Conservation (phyloP, 2,797 vertebrate genomes). For the Onychomys torridus region DNA sequence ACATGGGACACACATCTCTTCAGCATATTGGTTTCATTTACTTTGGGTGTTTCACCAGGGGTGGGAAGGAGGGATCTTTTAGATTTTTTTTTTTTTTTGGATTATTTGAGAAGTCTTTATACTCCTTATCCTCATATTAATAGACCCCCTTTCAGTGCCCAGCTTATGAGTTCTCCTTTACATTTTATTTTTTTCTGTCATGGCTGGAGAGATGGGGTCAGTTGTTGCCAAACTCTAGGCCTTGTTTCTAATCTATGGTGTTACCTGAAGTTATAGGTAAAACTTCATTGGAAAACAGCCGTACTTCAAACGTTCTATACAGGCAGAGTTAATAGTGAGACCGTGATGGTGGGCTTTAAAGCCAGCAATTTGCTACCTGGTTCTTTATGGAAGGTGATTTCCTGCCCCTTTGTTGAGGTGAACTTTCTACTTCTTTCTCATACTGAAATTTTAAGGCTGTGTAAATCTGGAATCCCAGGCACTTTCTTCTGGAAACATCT, state of each 20-base stretch:
- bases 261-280: background rate
- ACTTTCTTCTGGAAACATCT: constrained; percentile 45
- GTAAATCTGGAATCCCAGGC: background rate
- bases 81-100: background rate
- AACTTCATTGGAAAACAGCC: background rate
- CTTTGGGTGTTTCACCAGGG: background rate
- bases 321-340: background rate
- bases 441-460: constrained; percentile 31
- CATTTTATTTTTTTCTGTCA: background rate
- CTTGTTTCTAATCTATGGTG: background rate
- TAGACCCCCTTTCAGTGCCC: background rate
- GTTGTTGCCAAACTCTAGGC: background rate
- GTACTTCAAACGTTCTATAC: background rate
- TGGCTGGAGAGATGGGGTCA: background rate
- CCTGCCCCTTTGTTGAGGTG: background rate
- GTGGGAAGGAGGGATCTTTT: background rate
- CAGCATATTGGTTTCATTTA: background rate
- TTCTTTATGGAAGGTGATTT: background rate
- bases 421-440: background rate
- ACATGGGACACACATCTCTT: background rate
- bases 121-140: background rate
- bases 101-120: background rate
- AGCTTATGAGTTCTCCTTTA: background rate
- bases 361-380: background rate
- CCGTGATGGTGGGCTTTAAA: background rate